A percentile compares a stretch with the other conserved stretches of the same genome.
Conservation (phyloP, 1,140 invertebrate species). For the Phymastichus coffea region DNA sequence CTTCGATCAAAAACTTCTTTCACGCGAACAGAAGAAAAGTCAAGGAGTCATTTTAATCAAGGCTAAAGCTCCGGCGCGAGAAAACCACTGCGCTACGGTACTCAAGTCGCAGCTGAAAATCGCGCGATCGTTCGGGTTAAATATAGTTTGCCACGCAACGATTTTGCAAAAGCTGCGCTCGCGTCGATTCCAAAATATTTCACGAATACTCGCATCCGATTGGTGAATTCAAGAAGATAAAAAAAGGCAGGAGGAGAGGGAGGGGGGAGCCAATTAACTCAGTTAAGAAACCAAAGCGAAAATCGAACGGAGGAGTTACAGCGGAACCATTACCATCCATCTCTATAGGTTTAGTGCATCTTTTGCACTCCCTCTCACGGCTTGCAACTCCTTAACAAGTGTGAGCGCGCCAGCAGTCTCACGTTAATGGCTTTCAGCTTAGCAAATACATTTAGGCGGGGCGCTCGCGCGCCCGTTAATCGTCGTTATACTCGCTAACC, state of each 20-base stretch:
- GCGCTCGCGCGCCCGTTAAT: slow-evolving; percentile 15
- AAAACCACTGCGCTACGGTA: neutral
- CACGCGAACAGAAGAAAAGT: no score
- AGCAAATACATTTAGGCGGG: slow-evolving; percentile 23
- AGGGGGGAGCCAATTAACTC: no score
- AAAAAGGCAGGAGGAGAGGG: neutral
- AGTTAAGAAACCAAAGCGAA: no score
- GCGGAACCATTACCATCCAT: no score
- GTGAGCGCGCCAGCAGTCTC: neutral
- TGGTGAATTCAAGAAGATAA: neutral
- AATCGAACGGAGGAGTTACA: no score
- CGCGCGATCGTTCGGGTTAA: no score
- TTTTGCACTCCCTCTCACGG: neutral
- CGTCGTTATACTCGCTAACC: slow-evolving; percentile 18
- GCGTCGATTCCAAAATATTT: neutral
- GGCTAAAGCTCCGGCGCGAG: no score
- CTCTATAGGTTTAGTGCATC: no score
- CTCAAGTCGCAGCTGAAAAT: slow-evolving; percentile 14
- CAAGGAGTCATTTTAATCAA: no score
- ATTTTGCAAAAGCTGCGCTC: neutral
- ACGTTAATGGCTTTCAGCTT: slow-evolving; percentile 26
- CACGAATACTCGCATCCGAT: neutral
- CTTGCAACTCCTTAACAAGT: slow-evolving; percentile 11
- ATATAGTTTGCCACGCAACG: neutral
- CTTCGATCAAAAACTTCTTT: no score